These are phyloP conservation scores for Grantiella picta DNA, from an alignment of 2,113 vertebrate genomes.

Conservation along the genomic window DNA sequence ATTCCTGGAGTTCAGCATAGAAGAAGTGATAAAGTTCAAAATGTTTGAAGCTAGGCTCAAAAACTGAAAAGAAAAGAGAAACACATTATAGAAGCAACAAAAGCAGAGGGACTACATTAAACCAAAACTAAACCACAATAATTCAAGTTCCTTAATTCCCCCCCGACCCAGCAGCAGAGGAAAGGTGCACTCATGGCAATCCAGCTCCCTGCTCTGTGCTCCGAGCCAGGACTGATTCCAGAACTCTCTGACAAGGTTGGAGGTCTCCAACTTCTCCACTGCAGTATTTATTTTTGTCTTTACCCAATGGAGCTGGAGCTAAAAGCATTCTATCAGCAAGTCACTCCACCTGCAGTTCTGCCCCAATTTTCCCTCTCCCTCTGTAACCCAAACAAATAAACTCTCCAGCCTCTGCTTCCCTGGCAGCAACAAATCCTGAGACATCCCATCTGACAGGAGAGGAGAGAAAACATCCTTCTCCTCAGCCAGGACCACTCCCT, in stretches of 20 bases:
- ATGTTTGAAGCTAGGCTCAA: slow-evolving; percentile 94
- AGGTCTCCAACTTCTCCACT: neutral
- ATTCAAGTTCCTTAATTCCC: neutral
- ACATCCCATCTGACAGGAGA: neutral
- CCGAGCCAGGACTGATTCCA: neutral
- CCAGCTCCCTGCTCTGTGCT: neutral
- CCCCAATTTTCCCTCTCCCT: neutral
- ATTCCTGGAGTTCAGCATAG: slow-evolving; percentile 96
- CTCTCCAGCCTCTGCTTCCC: neutral
- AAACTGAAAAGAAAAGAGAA: slow-evolving; percentile 78
- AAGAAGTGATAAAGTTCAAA: slow-evolving; percentile 94
- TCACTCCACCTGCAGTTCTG: neutral
- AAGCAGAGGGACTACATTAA: neutral
- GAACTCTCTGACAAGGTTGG: neutral
- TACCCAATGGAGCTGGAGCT: neutral
- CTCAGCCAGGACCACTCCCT: no score
- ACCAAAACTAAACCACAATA: neutral
- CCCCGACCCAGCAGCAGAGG: fast-evolving
- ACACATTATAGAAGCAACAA: neutral
- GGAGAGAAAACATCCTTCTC: neutral
- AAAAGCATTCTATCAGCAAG: neutral
- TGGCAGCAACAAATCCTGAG: neutral
- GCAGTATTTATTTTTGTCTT: neutral
- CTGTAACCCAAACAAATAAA: neutral
- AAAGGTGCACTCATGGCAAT: neutral